These are phyloP conservation scores for Choristoneura fumiferana DNA, from an alignment of 1,140 invertebrate species.

Conservation along the genomic window DNA sequence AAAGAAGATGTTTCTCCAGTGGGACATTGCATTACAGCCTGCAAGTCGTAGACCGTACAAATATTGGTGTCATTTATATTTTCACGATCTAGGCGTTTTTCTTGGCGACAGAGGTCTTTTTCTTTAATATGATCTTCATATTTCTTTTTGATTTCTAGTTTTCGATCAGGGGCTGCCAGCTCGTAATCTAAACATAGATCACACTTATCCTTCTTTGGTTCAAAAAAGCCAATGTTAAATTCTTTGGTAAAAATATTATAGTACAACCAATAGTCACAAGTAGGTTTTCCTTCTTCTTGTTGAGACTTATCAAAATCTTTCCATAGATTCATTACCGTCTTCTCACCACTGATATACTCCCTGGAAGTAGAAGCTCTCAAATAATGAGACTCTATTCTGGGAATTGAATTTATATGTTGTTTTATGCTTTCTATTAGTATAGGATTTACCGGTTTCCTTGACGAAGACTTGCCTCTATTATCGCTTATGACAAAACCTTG, in stretches of 20 bases:
- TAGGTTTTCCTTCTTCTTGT: conserved; percentile 26
- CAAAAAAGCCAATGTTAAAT: conserved; percentile 56
- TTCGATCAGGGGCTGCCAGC: conserved; percentile 35
- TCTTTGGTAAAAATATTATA: conserved; percentile 46
- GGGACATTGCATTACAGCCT: conserved; percentile 51
- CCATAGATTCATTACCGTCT: conserved; percentile 46
- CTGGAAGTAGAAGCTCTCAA: conserved; percentile 32
- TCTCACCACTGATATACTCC: conserved; percentile 49
- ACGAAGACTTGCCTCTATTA: conserved; percentile 17
- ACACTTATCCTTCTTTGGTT: conserved; percentile 64
- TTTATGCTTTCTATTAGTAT: conserved; percentile 20
- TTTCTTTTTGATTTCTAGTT: conserved; percentile 19
- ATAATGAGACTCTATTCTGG: conserved; percentile 52
- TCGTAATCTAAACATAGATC: conserved; percentile 48
- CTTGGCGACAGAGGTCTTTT: conserved; percentile 31
- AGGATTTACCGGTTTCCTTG: conserved; percentile 2
- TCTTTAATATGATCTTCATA: conserved; percentile 33
- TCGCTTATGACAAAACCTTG: conserved; percentile 25
- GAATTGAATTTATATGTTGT: conserved; percentile 41
- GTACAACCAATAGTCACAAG: conserved; percentile 41
- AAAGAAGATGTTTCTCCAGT: conserved; percentile 47
- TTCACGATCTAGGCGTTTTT: conserved; percentile 33
- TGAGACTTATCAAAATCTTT: conserved; percentile 40
- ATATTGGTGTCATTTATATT: conserved; percentile 41
- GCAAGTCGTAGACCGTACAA: conserved; percentile 49